A percentile compares a stretch with the other conserved stretches of the same genome.
Evolutionary conservation across 2,888 invertebrate genomes (phyloP).

Genomic region (Neelides folsomi): DNA sequence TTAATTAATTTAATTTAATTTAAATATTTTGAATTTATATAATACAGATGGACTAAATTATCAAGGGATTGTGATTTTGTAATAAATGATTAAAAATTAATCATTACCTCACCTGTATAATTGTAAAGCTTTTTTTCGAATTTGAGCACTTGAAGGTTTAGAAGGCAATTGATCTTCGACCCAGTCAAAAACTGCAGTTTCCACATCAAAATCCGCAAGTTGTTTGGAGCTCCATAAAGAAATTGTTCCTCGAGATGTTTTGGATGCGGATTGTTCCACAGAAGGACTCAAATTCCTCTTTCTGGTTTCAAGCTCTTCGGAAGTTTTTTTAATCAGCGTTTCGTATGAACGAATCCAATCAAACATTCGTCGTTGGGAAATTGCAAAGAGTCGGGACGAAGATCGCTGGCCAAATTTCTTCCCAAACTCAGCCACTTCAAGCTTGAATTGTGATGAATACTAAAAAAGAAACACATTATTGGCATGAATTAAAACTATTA

Average conservation of each 20-base stretch:
- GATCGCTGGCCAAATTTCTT: slow-evolving; percentile 31
- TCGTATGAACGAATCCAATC: slow-evolving; percentile 32
- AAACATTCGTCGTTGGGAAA: slow-evolving; percentile 34
- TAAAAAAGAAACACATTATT: slow-evolving; percentile 10
- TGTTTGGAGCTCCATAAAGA: slow-evolving; percentile 10
- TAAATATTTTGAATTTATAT: too few relatives aligned
- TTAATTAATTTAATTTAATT: too few relatives aligned
- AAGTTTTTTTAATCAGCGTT: slow-evolving; percentile 2
- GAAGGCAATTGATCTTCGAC: slow-evolving; percentile 11
- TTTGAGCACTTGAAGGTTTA: slow-evolving; percentile 26
- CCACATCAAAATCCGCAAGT: slow-evolving; percentile 19
- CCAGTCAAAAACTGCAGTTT: slow-evolving; percentile 19
- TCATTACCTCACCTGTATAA: slow-evolving; percentile 24
- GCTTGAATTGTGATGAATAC: slow-evolving; percentile 34
- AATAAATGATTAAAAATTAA: background rate
- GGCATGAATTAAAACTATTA: too few relatives aligned
- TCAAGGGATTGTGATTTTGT: too few relatives aligned
- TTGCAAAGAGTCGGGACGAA: slow-evolving; percentile 32
- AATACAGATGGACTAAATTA: too few relatives aligned
- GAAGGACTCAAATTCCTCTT: background rate
- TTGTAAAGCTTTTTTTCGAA: slow-evolving; percentile 33
- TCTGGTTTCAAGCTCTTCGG: background rate
- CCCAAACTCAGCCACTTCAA: slow-evolving; percentile 33
- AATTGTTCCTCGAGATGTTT: background rate
- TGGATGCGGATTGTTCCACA: background rate